These are phyloP conservation scores for Slavum lentiscoides DNA, from an alignment of 2,888 invertebrate genomes.

Conservation along the genomic window DNA sequence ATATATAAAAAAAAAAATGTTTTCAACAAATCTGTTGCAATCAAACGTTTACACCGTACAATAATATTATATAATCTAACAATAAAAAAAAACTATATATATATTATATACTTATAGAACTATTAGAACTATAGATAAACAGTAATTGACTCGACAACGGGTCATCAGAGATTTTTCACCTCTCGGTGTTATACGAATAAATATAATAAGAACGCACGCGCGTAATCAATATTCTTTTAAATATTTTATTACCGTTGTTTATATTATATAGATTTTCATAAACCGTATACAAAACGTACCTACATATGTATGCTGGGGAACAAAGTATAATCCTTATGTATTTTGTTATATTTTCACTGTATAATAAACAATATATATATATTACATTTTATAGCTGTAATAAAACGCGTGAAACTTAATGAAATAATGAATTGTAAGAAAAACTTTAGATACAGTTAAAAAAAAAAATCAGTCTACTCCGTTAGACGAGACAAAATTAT, in stretches of 20 bases:
- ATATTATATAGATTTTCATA: not conserved
- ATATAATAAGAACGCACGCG: too few relatives aligned
- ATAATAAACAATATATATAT: not conserved
- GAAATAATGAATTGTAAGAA: conserved; percentile 1
- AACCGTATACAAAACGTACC: too few relatives aligned
- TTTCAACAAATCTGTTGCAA: too few relatives aligned
- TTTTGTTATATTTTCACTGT: too few relatives aligned
- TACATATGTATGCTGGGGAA: too few relatives aligned
- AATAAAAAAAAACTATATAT: too few relatives aligned
- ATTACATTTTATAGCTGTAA: not conserved
- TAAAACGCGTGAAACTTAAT: not conserved
- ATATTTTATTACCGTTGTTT: not conserved
- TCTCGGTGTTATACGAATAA: not conserved
- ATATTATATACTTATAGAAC: too few relatives aligned
- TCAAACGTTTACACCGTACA: too few relatives aligned
- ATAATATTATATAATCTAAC: too few relatives aligned
- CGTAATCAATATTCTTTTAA: not conserved
- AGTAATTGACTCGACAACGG: too few relatives aligned
- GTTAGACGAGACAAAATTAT: not conserved
- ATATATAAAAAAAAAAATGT: too few relatives aligned
- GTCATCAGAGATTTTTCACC: not conserved
- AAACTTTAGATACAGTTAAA: not conserved
- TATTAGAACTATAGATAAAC: too few relatives aligned
- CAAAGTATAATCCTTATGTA: not conserved
- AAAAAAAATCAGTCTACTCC: not conserved